These are phyloP conservation scores for Urosaurus nigricauda DNA, from an alignment of 2,797 vertebrate species.

Conservation along the genomic window DNA sequence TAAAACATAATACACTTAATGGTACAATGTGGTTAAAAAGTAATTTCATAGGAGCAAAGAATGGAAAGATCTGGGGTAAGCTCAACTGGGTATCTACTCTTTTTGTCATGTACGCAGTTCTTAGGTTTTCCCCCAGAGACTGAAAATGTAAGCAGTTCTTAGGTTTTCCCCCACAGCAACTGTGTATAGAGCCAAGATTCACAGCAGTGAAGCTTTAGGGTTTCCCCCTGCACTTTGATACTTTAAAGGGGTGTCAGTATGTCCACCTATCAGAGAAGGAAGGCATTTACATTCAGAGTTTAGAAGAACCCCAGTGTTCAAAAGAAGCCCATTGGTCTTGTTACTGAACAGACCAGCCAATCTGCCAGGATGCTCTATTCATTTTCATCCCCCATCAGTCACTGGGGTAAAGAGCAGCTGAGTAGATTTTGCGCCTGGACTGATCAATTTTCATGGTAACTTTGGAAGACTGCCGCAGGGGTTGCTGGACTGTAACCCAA, in stretches of 20 bases:
- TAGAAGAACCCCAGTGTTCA: slow-evolving; percentile 30
- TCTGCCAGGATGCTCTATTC: slow-evolving; percentile 57
- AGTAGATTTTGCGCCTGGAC: slow-evolving; percentile 55
- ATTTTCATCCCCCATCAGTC: slow-evolving; percentile 54
- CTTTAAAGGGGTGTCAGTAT: background rate
- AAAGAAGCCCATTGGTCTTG: slow-evolving; percentile 45
- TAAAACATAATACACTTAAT: no score
- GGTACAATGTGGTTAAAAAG: no score
- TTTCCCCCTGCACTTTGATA: no score
- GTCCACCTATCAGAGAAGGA: slow-evolving; percentile 36
- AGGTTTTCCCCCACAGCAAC: no score
- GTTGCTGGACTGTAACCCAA: background rate
- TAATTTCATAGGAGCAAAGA: no score
- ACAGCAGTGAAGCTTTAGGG: no score
- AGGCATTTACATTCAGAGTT: slow-evolving; percentile 15
- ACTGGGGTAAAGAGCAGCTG: slow-evolving; percentile 31
- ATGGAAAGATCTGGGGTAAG: no score
- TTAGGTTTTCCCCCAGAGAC: no score
- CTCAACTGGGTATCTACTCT: no score
- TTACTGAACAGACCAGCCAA: slow-evolving; percentile 48
- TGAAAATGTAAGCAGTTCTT: no score
- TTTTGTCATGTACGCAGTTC: no score
- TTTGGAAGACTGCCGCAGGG: slow-evolving; percentile 55
- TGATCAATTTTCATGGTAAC: slow-evolving; percentile 55
- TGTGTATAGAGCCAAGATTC: no score